Conservation (phyloP, 2,113 vertebrate genomes). For the Thalassarche chlororhynchos region DNA sequence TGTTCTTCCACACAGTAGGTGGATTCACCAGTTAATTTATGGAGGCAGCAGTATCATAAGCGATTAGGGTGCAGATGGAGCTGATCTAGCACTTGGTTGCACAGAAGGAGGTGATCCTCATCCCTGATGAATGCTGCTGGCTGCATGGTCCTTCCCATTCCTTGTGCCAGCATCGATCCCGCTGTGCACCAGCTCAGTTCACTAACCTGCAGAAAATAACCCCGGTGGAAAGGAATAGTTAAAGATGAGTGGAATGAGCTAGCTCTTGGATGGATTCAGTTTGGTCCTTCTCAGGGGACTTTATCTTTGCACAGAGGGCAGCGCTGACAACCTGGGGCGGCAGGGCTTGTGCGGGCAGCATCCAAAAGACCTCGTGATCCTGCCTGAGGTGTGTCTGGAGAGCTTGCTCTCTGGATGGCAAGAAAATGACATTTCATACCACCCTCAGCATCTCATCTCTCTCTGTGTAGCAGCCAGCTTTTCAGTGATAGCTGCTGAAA, state of each 20-base stretch:
- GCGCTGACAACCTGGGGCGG: neutral
- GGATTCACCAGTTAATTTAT: neutral
- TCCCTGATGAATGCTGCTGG: fast-evolving
- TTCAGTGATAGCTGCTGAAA: neutral
- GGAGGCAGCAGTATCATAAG: neutral
- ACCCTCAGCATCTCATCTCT: neutral
- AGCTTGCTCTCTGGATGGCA: neutral
- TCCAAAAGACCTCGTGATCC: neutral
- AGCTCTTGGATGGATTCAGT: neutral
- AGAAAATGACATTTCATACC: neutral
- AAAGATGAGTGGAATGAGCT: neutral
- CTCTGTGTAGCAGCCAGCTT: neutral
- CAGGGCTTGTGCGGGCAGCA: fast-evolving
- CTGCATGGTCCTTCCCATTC: neutral
- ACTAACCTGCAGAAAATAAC: neutral
- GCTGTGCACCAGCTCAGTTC: neutral
- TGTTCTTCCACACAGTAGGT: neutral
- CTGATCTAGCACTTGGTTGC: neutral
- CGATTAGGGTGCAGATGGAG: neutral
- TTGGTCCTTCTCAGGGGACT: neutral
- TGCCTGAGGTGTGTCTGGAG: neutral
- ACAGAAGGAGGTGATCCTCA: neutral
- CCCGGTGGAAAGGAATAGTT: neutral
- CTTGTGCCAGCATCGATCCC: neutral
- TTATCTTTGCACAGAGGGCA: neutral